phyloP scores from a whole-genome alignment of 1,140 invertebrate species.

The Drosophila burlai region DNA sequence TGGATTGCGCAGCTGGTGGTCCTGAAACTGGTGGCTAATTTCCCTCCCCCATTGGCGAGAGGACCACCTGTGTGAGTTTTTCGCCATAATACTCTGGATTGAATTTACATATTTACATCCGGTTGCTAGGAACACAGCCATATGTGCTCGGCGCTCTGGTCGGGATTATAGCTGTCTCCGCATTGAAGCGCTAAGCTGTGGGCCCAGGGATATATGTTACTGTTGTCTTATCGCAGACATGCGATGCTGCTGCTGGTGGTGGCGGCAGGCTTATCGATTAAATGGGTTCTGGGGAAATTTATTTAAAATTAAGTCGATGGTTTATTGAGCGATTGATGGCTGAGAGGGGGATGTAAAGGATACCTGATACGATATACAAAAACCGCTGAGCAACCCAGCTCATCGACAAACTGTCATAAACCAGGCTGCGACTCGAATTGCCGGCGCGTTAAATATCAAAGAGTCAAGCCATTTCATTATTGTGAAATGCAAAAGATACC shows the following conservation, averaged over 20 bases:
- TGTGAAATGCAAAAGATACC: conserved; percentile 35
- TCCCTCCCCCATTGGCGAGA: background rate
- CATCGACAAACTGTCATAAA: conserved; percentile 30
- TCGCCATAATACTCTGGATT: conserved; percentile 47
- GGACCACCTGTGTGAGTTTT: conserved; percentile 45
- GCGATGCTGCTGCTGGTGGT: background rate
- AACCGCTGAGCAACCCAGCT: conserved; percentile 12
- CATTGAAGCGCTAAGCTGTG: conserved; percentile 63
- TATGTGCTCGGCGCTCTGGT: conserved; percentile 28
- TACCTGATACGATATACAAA: background rate
- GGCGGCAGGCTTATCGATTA: conserved; percentile 46
- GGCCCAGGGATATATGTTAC: conserved; percentile 20
- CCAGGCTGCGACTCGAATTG: conserved; percentile 38
- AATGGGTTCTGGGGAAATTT: conserved; percentile 42
- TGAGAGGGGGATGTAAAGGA: background rate
- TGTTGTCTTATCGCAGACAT: conserved; percentile 34
- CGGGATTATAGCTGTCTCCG: conserved; percentile 46
- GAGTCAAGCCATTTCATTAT: conserved; percentile 49
- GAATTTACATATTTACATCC: conserved; percentile 75
- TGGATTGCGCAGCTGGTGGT: conserved; percentile 39
- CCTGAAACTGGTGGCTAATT: conserved; percentile 30
- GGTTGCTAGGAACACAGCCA: conserved; percentile 25
- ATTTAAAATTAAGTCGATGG: conserved; percentile 52
- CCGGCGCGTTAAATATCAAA: conserved; percentile 65
- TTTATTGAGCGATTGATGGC: conserved; percentile 55